Conservation (phyloP, 1,140 invertebrate genomes). For the Harpegnathos saltator region DNA sequence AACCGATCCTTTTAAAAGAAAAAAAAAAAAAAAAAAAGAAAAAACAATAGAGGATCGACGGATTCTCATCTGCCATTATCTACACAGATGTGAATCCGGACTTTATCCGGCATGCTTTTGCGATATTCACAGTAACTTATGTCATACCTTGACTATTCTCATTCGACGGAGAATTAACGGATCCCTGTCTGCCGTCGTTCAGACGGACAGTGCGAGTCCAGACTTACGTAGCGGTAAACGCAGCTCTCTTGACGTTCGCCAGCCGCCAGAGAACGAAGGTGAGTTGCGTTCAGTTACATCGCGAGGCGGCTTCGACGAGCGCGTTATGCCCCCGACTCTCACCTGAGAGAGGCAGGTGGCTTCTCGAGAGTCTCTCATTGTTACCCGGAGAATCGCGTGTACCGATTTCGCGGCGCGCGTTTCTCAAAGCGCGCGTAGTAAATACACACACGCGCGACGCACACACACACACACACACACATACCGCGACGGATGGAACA, state of each 20-base stretch:
- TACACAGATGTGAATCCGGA: no score
- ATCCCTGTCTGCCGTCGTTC: no score
- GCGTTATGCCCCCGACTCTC: slow-evolving; percentile 26
- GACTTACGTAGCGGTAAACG: background rate
- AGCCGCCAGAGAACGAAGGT: slow-evolving; percentile 37
- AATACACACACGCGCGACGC: background rate
- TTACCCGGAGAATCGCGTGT: slow-evolving; percentile 34
- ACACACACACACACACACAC: background rate
- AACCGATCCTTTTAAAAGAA: no score
- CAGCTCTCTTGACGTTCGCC: slow-evolving; percentile 42
- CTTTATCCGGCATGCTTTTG: no score
- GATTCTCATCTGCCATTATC: no score
- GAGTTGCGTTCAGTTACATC: slow-evolving; percentile 14
- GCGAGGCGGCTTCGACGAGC: background rate
- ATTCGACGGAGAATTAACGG: no score
- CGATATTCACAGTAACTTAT: no score
- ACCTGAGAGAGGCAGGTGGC: background rate
- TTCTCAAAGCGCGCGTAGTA: background rate
- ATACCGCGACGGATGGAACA: slow-evolving; percentile 18
- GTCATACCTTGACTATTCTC: no score
- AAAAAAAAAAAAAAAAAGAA: no score
- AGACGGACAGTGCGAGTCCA: no score
- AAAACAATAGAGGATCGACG: no score
- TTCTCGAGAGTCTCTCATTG: slow-evolving; percentile 7
- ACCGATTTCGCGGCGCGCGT: background rate